These are phyloP conservation scores for Malurus elegans DNA, from an alignment of 2,113 vertebrate species.

Conservation along the genomic window DNA sequence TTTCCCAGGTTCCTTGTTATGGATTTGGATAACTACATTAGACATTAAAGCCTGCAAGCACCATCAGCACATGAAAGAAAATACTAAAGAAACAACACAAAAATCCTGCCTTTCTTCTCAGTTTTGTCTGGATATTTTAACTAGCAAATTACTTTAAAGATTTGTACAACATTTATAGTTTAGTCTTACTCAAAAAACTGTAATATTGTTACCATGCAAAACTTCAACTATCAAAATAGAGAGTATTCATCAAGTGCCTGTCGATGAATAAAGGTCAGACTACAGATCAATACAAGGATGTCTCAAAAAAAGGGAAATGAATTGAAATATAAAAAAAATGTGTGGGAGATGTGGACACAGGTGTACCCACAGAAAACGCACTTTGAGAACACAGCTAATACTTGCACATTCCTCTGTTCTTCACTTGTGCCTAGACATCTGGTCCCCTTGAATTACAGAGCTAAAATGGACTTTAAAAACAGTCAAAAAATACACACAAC, in stretches of 20 bases:
- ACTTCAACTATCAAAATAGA: background rate
- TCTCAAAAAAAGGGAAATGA: background rate
- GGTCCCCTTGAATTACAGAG: background rate
- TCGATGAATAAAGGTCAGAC: background rate
- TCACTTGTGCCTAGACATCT: background rate
- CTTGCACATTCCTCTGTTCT: background rate
- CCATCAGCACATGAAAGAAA: background rate
- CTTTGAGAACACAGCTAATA: background rate
- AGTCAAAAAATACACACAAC: background rate
- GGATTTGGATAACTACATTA: background rate
- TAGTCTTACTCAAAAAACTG: background rate
- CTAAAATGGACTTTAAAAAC: background rate
- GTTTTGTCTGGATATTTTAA: background rate
- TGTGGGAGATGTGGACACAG: background rate
- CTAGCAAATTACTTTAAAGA: background rate
- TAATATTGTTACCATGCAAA: background rate
- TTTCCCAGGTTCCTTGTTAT: conserved; percentile 7
- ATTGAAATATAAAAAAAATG: background rate
- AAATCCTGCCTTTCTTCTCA: background rate
- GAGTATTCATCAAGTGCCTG: background rate
- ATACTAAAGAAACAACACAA: background rate
- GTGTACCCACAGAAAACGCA: background rate
- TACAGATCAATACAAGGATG: background rate
- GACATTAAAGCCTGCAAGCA: background rate
- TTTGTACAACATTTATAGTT: background rate